Base-by-base conservation (phyloP, 2,888 invertebrate genomes). In the Girardia tigrina region DNA sequence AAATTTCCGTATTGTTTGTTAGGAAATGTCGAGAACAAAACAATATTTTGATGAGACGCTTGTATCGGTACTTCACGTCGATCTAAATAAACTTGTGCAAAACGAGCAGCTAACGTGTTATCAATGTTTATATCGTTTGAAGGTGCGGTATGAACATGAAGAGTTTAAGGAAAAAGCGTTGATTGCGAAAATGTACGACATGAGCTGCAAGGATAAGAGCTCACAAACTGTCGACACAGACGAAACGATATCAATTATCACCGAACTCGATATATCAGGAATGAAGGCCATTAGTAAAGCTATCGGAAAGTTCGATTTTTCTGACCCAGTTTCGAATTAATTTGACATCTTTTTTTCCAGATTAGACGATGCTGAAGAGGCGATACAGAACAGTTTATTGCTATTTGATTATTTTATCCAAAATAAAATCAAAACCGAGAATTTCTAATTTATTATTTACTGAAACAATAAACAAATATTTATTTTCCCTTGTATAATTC, bases 11-110 rank as follows among this genome's bases (percentile, higher is more conserved):
- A n/a, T n/a, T n/a, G n/a, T n/a, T n/a, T n/a, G n/a, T n/a, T n/a
- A n/a, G n/a, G 56, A 56, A 56, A 20, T 56, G 4, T 56, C 56
- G 23, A 56, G 23, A n/a, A 56, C 56, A 4, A 56, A 56, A n/a
- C 56, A 56, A 16, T 56, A 56, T 56, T 56, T 56, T n/a, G 56
- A 56, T 56, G 56, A 56, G 56, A n/a, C 56, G n/a, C n/a, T 56
- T 4, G 56, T 56, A 2, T 56, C 56, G 4, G 6, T 56, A 16
- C 23, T 56, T 56, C 56, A 56, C 23, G 56, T 56, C 4, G 56
- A 56, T 56, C n/a, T 56, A 4, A 2, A 2, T 6, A 56, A 56
- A 56, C n/a, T 56, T 2, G 56, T 16, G 4, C 4, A 23, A 56
- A 56, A 56, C 23, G 56, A 56, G 23, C 4, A 23, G 23, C 20